Evolutionary conservation across 2,888 invertebrate species (phyloP).

Genomic region (Sinopyrophorus schimmeli): DNA sequence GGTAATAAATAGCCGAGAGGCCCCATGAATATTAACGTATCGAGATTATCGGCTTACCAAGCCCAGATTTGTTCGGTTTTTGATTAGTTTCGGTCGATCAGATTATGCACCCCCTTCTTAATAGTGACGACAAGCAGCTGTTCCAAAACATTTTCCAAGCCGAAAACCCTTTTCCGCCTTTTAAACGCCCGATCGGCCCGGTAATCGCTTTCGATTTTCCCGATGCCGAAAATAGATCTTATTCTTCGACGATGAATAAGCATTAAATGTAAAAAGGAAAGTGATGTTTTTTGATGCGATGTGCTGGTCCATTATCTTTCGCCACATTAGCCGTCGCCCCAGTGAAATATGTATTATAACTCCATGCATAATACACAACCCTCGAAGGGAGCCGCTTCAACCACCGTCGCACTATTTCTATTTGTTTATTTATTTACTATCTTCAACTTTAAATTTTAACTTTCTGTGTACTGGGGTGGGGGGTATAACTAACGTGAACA

Average conservation of each 20-base stretch:
- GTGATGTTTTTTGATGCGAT: slow-evolving; percentile 39
- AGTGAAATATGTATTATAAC: slow-evolving; percentile 52
- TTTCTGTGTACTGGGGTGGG: too few species aligned
- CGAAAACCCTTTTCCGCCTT: neutral
- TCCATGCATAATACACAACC: slow-evolving; percentile 48
- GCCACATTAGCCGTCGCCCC: slow-evolving; percentile 44
- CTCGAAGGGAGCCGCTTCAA: slow-evolving; percentile 25
- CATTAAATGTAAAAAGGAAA: slow-evolving; percentile 43
- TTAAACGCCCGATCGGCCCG: neutral
- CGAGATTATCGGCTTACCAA: slow-evolving; percentile 34
- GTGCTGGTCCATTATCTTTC: slow-evolving; percentile 43
- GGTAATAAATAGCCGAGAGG: slow-evolving; percentile 35
- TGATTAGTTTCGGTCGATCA: slow-evolving; percentile 44
- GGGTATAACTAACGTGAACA: too few species aligned
- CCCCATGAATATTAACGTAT: slow-evolving; percentile 40
- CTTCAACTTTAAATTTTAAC: too few species aligned
- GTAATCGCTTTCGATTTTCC: neutral
- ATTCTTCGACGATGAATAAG: slow-evolving; percentile 32
- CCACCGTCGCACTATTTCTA: too few species aligned
- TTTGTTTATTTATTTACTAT: too few species aligned
- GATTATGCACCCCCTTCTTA: slow-evolving; percentile 41
- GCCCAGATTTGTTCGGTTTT: slow-evolving; percentile 39
- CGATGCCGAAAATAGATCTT: slow-evolving; percentile 8
- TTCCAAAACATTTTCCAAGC: slow-evolving; percentile 30
- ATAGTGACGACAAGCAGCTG: slow-evolving; percentile 40